Conservation (phyloP, 2,113 vertebrate species). For the Diphyllodes magnificus region DNA sequence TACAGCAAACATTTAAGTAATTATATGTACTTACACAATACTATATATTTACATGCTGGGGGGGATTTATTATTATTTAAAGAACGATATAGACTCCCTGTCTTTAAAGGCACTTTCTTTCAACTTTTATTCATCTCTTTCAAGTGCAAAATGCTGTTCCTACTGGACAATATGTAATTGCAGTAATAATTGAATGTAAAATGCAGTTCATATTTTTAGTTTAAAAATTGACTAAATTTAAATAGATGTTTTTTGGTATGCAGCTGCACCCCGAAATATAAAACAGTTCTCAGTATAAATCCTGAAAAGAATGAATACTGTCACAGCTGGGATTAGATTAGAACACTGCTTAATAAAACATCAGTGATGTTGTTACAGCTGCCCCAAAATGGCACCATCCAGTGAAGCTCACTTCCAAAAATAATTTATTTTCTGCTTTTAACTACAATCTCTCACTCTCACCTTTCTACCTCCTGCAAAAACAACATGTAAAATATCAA, state of each 20-base stretch:
- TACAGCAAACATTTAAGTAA: neutral
- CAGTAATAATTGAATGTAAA: neutral
- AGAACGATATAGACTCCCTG: neutral
- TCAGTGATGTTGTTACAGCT: neutral
- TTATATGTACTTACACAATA: neutral
- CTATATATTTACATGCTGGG: neutral
- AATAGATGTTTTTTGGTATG: neutral
- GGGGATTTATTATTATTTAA: neutral
- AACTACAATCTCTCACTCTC: neutral
- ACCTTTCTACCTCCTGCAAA: neutral
- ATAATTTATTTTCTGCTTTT: neutral
- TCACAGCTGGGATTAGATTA: conserved; percentile 14
- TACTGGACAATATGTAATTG: neutral
- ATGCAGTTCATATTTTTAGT: neutral
- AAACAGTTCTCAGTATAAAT: neutral
- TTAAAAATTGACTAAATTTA: neutral
- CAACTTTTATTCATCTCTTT: neutral
- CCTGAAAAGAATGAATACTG: neutral
- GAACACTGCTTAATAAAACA: conserved; percentile 3
- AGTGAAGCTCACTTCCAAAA: neutral
- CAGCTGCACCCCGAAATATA: neutral
- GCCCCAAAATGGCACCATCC: neutral
- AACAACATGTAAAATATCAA: neutral
- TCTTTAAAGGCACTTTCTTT: neutral
- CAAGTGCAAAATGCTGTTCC: neutral